Percentiles rank a stretch among this genome's conserved stretches.
Evolutionary conservation across 2,888 invertebrate genomes (phyloP).

Genomic region (Polymixis flavicincta): DNA sequence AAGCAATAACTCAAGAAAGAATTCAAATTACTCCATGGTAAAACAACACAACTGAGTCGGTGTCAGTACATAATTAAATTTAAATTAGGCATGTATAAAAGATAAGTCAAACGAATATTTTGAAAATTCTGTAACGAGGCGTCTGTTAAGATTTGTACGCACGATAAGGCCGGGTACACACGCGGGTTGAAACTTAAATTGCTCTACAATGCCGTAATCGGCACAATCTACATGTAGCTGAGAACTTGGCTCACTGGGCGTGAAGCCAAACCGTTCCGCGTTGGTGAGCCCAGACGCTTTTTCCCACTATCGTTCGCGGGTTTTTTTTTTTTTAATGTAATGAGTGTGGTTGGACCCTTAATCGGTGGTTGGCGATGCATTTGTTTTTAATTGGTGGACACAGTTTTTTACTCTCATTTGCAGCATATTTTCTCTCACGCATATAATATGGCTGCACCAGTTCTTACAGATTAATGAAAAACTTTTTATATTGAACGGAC

Average conservation of each 20-base stretch:
- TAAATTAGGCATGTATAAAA: constrained; percentile 70
- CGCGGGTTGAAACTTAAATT: constrained; percentile 78
- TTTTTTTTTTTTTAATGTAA: constrained; percentile 79
- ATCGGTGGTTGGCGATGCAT: constrained; percentile 68
- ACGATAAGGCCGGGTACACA: constrained; percentile 73
- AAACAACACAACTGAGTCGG: constrained; percentile 36
- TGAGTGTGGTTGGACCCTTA: constrained; percentile 78
- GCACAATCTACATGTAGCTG: constrained; percentile 80
- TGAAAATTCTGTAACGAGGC: constrained; percentile 70
- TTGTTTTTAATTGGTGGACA: constrained; percentile 76
- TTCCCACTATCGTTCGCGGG: constrained; percentile 83
- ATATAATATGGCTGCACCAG: constrained; percentile 28
- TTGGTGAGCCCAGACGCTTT: constrained; percentile 81
- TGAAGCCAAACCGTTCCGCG: constrained; percentile 86
- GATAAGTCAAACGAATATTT: constrained; percentile 71
- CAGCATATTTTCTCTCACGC: constrained; percentile 41
- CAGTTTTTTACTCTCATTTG: constrained; percentile 63
- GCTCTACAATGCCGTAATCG: constrained; percentile 83
- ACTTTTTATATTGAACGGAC: constrained; percentile 25
- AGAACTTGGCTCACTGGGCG: constrained; percentile 83
- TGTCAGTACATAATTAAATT: constrained; percentile 69
- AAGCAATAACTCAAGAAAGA: constrained; percentile 43
- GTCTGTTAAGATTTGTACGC: constrained; percentile 70
- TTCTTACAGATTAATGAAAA: constrained; percentile 20
- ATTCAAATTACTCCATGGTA: constrained; percentile 36